Evolutionary conservation across 2,797 vertebrate genomes (phyloP).

Genomic region (Zonotrichia albicollis): DNA sequence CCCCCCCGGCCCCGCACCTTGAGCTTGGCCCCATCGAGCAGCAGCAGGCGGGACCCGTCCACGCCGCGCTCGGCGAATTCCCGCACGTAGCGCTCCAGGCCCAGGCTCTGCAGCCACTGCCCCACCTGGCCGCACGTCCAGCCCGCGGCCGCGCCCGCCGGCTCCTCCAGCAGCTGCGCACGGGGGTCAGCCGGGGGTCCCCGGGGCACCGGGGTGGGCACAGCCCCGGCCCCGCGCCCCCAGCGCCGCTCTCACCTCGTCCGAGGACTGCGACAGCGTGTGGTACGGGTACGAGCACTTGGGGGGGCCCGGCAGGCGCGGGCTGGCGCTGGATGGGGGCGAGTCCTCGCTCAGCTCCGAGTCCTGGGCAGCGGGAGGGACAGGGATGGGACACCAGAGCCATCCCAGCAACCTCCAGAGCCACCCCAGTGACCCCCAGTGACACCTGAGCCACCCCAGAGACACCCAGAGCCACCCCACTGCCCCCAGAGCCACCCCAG

Average conservation of each 20-base stretch:
- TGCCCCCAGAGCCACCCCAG: too few species aligned
- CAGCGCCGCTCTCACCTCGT: slow-evolving; percentile 77
- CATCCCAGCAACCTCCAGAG: too few species aligned
- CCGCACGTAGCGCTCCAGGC: slow-evolving; percentile 83
- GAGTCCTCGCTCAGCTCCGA: slow-evolving; percentile 87
- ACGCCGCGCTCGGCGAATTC: slow-evolving; percentile 81
- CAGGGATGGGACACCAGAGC: background rate
- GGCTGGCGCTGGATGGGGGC: slow-evolving; percentile 78
- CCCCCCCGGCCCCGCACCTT: slow-evolving; percentile 74
- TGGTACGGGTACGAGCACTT: slow-evolving; percentile 88
- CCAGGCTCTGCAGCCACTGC: slow-evolving; percentile 86
- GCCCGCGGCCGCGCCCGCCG: slow-evolving; percentile 71
- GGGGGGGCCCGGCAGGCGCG: slow-evolving; percentile 73
- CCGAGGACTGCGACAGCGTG: slow-evolving; percentile 87
- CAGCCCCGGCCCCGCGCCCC: fast-evolving
- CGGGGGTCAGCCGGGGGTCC: background rate
- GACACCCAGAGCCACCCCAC: too few species aligned
- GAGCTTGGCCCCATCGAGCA: slow-evolving; percentile 83
- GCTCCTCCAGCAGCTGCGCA: slow-evolving; percentile 83
- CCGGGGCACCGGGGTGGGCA: too few species aligned
- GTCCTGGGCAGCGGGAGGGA: slow-evolving; percentile 72
- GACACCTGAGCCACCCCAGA: too few species aligned
- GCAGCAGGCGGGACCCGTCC: slow-evolving; percentile 83
- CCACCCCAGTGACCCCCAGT: too few species aligned
- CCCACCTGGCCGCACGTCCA: slow-evolving; percentile 90